Evolutionary conservation across 1,140 invertebrate species (phyloP).

Genomic region (Apis dorsata): DNA sequence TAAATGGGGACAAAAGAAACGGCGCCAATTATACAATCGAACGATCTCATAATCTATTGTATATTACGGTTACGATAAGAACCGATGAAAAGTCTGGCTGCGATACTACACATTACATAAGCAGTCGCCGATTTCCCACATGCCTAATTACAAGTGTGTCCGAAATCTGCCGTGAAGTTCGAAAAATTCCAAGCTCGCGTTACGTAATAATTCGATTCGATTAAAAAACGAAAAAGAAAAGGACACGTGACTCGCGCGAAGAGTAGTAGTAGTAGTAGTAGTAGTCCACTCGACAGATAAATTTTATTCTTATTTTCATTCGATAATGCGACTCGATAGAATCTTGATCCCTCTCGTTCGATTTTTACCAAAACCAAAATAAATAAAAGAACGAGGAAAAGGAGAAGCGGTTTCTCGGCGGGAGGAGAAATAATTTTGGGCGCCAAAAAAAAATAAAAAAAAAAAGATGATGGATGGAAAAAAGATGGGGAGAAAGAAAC

Average conservation of each 20-base stretch:
- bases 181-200: not conserved
- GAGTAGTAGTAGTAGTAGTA: no score
- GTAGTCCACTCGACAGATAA: not conserved
- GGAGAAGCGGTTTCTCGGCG: not conserved
- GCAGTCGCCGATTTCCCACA: no score
- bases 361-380: not conserved
- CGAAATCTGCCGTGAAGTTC: not conserved
- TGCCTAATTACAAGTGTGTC: not conserved
- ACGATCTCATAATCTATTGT: not conserved
- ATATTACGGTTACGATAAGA: constrained; percentile 5
- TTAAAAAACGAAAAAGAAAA: not conserved
- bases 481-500: not conserved
- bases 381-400: not conserved
- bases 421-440: not conserved
- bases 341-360: not conserved
- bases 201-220: not conserved
- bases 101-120: not conserved
- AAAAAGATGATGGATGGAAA: not conserved
- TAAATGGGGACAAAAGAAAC: not conserved
- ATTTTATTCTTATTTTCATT: not conserved
- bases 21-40: constrained; percentile 17
- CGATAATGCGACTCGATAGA: not conserved
- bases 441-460: not conserved
- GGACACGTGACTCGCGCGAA: no score
- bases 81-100: not conserved